A percentile compares a stretch with the other conserved stretches of the same genome.
Conservation (phyloP, 2,888 invertebrate genomes). For the Drosophila suboccidentalis region DNA sequence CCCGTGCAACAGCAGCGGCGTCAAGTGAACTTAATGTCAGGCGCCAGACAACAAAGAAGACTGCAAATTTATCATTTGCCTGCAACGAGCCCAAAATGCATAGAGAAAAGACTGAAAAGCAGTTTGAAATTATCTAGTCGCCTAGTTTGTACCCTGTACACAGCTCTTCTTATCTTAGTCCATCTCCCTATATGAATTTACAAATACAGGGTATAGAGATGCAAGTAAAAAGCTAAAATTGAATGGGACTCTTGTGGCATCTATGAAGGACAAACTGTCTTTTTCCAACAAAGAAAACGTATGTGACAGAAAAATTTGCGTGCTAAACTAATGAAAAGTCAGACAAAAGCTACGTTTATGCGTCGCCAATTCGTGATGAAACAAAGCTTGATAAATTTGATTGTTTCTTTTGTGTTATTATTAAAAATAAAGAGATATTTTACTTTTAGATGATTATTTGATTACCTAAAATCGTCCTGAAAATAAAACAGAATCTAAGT, state of each 20-base stretch:
- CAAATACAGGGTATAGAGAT: slow-evolving; percentile 5
- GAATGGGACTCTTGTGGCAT: slow-evolving; percentile 20
- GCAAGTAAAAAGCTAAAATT: slow-evolving; percentile 7
- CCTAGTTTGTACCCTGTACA: background rate
- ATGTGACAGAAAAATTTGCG: slow-evolving; percentile 24
- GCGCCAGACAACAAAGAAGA: slow-evolving; percentile 75
- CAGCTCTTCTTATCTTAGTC: background rate
- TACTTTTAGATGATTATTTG: background rate
- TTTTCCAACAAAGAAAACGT: slow-evolving; percentile 23
- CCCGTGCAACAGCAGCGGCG: slow-evolving; percentile 47
- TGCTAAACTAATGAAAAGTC: slow-evolving; percentile 45
- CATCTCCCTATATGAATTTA: too few species aligned
- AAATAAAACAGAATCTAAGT: background rate
- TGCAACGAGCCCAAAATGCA: slow-evolving; percentile 52
- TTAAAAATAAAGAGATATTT: background rate
- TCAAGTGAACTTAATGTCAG: slow-evolving; percentile 58
- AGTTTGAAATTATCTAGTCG: background rate
- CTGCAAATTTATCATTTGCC: slow-evolving; percentile 73
- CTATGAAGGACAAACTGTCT: slow-evolving; percentile 34
- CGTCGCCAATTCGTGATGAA: slow-evolving; percentile 2
- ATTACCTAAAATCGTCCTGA: background rate
- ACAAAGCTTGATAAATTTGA: background rate
- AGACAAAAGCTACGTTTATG: slow-evolving; percentile 17
- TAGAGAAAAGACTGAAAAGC: slow-evolving; percentile 1
- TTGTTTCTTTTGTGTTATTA: too few species aligned